Conservation (phyloP, 2,797 vertebrate species). For the Phrynocephalus vlangalii region DNA sequence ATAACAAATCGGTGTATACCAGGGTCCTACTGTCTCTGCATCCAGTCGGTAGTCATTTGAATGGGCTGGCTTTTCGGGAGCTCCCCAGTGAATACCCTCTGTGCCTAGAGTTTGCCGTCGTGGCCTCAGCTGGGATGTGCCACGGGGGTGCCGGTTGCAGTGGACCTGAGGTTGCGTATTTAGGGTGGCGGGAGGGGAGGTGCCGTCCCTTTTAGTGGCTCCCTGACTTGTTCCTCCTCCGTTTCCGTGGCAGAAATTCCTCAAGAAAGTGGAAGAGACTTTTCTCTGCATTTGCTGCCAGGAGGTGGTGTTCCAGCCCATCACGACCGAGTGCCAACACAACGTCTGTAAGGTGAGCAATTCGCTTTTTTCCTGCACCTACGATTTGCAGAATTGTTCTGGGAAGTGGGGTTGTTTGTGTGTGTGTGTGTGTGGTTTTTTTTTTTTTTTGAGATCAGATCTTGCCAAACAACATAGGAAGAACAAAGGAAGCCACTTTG, state of each 20-base stretch:
- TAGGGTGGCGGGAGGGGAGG: too few relatives aligned
- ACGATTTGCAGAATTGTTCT: neutral
- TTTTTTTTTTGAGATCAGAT: too few relatives aligned
- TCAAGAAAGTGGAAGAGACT: conserved; percentile 92
- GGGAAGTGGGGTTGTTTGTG: neutral
- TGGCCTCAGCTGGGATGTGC: too few relatives aligned
- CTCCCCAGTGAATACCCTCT: neutral
- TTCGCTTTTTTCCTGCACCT: neutral
- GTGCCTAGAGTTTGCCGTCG: too few relatives aligned
- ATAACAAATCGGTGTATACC: too few relatives aligned
- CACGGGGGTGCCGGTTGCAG: too few relatives aligned
- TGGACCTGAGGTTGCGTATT: too few relatives aligned
- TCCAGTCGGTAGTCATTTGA: too few relatives aligned
- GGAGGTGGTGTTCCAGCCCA: conserved; percentile 91
- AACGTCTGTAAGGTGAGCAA: conserved; percentile 93
- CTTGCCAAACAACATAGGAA: neutral
- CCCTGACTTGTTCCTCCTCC: neutral
- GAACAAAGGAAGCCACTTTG: too few relatives aligned
- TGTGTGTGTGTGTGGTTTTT: rapidly evolving
- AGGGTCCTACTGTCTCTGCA: too few relatives aligned
- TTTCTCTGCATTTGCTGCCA: conserved; percentile 98
- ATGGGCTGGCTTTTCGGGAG: too few relatives aligned
- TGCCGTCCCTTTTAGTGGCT: neutral
- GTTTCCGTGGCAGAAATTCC: conserved; percentile 84
- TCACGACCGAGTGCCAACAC: conserved; percentile 96